A percentile compares a stretch with the other conserved stretches of the same genome.
phyloP scores from a whole-genome alignment of 2,888 invertebrate genomes.

The Melieria crassipennis region DNA sequence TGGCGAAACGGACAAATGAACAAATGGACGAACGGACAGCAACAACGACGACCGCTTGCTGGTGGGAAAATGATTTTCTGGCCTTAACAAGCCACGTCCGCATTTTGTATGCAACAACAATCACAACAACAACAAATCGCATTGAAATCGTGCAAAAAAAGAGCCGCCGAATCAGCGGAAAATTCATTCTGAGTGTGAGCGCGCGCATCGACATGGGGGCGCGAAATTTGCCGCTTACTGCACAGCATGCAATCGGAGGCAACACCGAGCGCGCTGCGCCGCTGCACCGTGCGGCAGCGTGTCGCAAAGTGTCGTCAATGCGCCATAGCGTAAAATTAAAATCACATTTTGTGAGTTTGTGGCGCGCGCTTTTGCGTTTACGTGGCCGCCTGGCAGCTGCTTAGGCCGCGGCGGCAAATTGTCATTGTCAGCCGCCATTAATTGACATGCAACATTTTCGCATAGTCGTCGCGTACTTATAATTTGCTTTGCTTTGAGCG shows the following conservation, averaged over 20 bases:
- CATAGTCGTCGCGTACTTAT: conserved; percentile 11
- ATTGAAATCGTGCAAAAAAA: not conserved
- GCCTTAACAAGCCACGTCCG: conserved; percentile 28
- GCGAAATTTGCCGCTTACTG: conserved; percentile 40
- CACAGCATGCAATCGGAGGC: conserved; percentile 33
- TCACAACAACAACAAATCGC: not conserved
- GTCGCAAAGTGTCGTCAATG: conserved; percentile 40
- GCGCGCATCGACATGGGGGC: conserved; percentile 36
- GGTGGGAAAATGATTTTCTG: conserved; percentile 29
- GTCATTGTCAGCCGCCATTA: conserved; percentile 31
- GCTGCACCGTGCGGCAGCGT: conserved; percentile 20
- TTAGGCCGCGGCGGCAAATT: conserved; percentile 6
- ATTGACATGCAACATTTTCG: conserved; percentile 25
- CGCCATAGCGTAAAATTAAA: conserved; percentile 42
- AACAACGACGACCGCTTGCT: conserved; percentile 23
- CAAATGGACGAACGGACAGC: not conserved
- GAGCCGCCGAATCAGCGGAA: not conserved
- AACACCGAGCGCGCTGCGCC: not conserved
- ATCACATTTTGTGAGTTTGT: conserved; percentile 29
- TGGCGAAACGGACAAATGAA: not conserved
- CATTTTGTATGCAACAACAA: conserved; percentile 19
- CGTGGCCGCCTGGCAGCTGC: not conserved
- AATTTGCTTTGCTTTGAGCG: too few species aligned
- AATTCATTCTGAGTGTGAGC: conserved; percentile 12
- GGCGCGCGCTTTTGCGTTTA: not conserved